Evolutionary conservation across 1,140 invertebrate genomes (phyloP).

Genomic region (Dendrolimus kikuchii): DNA sequence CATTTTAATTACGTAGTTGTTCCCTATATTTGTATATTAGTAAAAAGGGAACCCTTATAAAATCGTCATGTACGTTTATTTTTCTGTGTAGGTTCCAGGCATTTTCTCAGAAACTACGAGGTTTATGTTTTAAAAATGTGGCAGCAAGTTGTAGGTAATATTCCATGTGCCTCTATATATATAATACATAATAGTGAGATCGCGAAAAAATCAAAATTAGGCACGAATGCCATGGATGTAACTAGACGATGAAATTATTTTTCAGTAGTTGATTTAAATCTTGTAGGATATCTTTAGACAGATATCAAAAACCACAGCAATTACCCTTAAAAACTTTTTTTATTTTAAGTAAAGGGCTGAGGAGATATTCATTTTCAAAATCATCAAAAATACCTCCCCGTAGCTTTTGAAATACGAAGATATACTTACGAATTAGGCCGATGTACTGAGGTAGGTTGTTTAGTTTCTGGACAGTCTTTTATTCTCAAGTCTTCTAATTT

Average conservation of each 20-base stretch:
- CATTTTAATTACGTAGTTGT: neutral
- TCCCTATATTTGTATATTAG: neutral
- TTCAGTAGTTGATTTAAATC: neutral
- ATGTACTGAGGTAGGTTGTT: conserved; percentile 75
- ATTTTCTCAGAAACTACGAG: no score
- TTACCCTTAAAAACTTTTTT: no score
- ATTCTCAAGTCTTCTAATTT: conserved; percentile 73
- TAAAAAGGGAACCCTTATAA: no score
- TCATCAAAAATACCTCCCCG: neutral
- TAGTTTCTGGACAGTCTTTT: conserved; percentile 73
- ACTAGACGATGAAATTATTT: conserved; percentile 1
- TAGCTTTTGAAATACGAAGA: neutral
- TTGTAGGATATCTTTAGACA: conserved; percentile 2
- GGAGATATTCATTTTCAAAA: neutral
- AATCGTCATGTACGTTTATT: no score
- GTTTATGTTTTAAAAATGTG: no score
- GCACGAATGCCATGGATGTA: no score
- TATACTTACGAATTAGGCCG: conserved; percentile 73
- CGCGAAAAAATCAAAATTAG: no score
- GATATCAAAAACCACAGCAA: no score
- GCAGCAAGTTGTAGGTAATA: no score
- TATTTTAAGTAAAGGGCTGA: neutral
- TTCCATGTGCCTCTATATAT: no score
- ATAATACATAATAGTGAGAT: no score
- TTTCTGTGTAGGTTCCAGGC: no score